phyloP scores from a whole-genome alignment of 2,113 vertebrate genomes.

The Noturus placidus region DNA sequence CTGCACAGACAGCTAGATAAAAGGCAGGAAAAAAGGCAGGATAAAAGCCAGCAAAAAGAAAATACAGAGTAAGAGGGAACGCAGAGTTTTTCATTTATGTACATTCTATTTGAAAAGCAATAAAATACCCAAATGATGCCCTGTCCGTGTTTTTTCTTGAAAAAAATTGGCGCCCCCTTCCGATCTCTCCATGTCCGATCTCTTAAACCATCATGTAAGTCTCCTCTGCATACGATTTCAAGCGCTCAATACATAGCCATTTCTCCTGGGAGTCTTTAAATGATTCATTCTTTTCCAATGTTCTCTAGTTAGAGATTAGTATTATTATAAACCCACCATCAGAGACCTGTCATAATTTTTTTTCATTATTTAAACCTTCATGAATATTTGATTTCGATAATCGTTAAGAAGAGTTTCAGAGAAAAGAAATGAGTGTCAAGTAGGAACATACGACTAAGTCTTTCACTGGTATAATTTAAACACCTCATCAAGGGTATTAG shows the following conservation, averaged over 20 bases:
- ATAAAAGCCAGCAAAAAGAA: too few relatives aligned
- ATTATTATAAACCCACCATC: neutral
- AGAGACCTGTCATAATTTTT: neutral
- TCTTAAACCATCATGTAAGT: neutral
- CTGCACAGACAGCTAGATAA: too few relatives aligned
- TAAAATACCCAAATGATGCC: too few relatives aligned
- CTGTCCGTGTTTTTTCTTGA: too few relatives aligned
- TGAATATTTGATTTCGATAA: neutral
- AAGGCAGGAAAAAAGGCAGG: too few relatives aligned
- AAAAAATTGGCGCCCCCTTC: too few relatives aligned
- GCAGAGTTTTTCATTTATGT: too few relatives aligned
- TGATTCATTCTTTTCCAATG: neutral
- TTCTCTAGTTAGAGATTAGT: neutral
- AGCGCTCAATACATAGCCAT: neutral
- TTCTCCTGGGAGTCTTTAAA: neutral
- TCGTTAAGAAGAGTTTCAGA: neutral
- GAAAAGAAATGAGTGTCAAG: neutral
- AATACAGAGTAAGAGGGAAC: too few relatives aligned
- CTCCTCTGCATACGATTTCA: neutral
- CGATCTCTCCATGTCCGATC: too few relatives aligned
- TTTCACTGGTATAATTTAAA: neutral
- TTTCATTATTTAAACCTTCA: too few relatives aligned
- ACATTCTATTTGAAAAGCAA: too few relatives aligned
- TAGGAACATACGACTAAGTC: neutral
- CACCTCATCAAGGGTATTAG: slow-evolving; percentile 12